Conservation (phyloP, 2,888 invertebrate genomes). For the Phragmatobia fuliginosa region DNA sequence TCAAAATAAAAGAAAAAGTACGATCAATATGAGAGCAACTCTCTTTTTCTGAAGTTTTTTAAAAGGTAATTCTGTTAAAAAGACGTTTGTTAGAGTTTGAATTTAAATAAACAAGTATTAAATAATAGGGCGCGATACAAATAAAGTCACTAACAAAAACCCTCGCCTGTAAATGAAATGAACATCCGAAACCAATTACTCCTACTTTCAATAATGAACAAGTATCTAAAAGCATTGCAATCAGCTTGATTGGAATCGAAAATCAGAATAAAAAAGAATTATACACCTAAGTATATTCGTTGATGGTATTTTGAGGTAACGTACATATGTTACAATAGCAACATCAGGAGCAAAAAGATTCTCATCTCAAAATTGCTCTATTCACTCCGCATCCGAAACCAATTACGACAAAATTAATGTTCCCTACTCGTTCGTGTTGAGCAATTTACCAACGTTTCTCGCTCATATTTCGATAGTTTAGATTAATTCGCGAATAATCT, state of each 20-base stretch:
- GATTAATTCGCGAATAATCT: not conserved
- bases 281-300: constrained; percentile 34
- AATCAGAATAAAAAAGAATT: constrained; percentile 24
- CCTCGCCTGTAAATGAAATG: constrained; percentile 31
- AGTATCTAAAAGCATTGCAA: constrained; percentile 45
- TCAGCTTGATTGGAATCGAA: constrained; percentile 44
- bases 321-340: constrained; percentile 33
- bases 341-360: constrained; percentile 46
- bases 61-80: not conserved
- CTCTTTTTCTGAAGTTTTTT: no score
- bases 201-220: constrained; percentile 49
- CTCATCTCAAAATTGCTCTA: constrained; percentile 50
- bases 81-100: not conserved
- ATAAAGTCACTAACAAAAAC: constrained; percentile 28
- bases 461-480: not conserved
- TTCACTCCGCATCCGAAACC: constrained; percentile 54
- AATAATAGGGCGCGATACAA: not conserved
- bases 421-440: constrained; percentile 25
- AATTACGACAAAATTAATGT: constrained; percentile 64
- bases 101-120: not conserved
- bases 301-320: constrained; percentile 45
- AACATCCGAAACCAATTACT: constrained; percentile 23
- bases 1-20: not conserved
- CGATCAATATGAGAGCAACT: not conserved
- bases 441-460: not conserved